These are phyloP conservation scores for Corythaeola cristata DNA, from an alignment of 2,113 vertebrate species.

Conservation along the genomic window DNA sequence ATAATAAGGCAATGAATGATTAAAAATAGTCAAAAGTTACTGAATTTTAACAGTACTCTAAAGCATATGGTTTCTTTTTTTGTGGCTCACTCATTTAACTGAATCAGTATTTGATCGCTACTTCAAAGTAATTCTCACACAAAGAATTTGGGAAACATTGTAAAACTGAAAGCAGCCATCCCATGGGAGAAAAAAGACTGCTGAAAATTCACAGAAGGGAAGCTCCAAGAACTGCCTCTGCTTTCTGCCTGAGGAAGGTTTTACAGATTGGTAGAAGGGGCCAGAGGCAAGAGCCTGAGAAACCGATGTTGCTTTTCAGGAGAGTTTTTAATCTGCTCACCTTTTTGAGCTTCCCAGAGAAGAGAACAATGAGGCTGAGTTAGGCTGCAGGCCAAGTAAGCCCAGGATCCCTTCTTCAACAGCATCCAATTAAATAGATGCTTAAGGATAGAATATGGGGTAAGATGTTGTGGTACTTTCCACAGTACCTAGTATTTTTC, in stretches of 20 bases:
- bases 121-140: constrained; percentile 61
- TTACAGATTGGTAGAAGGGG: background rate
- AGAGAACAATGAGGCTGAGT: background rate
- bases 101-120: constrained; percentile 49
- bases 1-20: constrained; percentile 45
- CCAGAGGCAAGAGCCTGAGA: constrained; percentile 1
- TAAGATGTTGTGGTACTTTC: background rate
- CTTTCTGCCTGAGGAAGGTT: constrained; percentile 12
- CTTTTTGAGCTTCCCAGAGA: background rate
- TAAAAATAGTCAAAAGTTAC: constrained; percentile 42
- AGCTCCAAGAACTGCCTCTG: background rate
- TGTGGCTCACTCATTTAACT: constrained; percentile 56
- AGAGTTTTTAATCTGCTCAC: background rate
- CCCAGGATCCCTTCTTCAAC: background rate
- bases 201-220: constrained; percentile 17
- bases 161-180: constrained; percentile 8
- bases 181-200: constrained; percentile 29
- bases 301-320: background rate
- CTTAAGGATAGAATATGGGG: background rate
- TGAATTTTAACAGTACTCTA: constrained; percentile 37
- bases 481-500: rapidly evolving
- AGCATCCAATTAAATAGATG: background rate
- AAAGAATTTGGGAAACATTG: constrained; percentile 51
- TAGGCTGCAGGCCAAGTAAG: background rate
- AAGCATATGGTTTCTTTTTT: constrained; percentile 33